Evolutionary conservation across 2,888 invertebrate species (phyloP), one percentile per base, ranked within the genome.

Genomic region (Dynastes maya): DNA sequence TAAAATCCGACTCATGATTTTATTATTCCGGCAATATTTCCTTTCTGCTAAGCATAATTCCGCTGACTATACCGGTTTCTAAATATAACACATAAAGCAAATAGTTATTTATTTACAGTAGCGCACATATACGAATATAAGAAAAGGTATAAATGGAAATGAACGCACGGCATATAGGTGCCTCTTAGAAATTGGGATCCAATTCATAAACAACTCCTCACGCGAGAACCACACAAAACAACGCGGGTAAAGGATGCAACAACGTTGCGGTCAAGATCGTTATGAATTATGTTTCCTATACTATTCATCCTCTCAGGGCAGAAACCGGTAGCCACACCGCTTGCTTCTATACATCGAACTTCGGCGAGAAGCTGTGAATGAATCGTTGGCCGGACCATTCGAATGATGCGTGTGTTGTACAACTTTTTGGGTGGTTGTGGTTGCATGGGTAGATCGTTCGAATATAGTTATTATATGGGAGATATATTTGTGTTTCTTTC

Each of bases 261-360:
- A 65, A 55, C 16, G 16, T n/a, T 55, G 55, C 65, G 37, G 65
- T 65, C 65, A 65, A 65, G 65, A 65, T 13, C 13, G 65, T n/a
- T 9, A 40, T 65, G 65, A 65, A 65, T 65, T 65, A 65, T 65
- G 65, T 65, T 65, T 65, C 65, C 65, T 65, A 40, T 55, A n/a
- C 65, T 16, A 65, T 65, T 65, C 65, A 65, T 65, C 37, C 65
- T 65, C 37, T 37, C 32, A 2, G 16, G 55, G 55, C 65, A 63
- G 29, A 63, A 65, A 65, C 65, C 65, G 40, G 65, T 65, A 65
- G 65, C 65, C 55, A 16, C 16, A 16, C 16, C 55, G 55, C 16
- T 55, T 16, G 16, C 55, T 55, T 13, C 55, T n/a, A 55, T 55
- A 6, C 55, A n/a, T 55, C 55, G 55, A 2, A 55, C 55, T 16